Percentiles rank a stretch among this genome's conserved stretches.
These are phyloP conservation scores for Pseudochirops cupreus DNA, from an alignment of 2,797 vertebrate genomes.

Conservation along the genomic window DNA sequence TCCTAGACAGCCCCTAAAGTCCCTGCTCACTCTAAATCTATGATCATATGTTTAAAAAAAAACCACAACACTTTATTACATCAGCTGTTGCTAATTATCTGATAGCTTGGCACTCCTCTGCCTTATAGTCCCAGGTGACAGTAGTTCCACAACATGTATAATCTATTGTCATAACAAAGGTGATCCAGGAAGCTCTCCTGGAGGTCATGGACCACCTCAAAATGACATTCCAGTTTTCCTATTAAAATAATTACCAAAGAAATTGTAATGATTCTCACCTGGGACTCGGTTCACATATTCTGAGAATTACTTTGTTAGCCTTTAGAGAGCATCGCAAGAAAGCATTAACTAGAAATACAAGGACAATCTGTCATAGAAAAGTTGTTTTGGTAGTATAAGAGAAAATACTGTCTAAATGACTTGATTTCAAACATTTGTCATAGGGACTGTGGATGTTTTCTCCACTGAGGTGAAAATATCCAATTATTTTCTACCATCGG, in stretches of 20 bases:
- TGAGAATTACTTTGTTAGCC: slow-evolving; percentile 56
- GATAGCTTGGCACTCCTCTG: not conserved
- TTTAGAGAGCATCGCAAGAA: slow-evolving; percentile 55
- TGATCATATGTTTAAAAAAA: not conserved
- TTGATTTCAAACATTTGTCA: slow-evolving; percentile 64
- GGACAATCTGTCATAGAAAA: slow-evolving; percentile 47
- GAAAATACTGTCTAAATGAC: slow-evolving; percentile 26
- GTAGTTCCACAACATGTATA: not conserved
- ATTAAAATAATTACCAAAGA: slow-evolving; percentile 53
- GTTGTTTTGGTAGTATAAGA: slow-evolving; percentile 18
- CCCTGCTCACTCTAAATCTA: not conserved
- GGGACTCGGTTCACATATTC: slow-evolving; percentile 1
- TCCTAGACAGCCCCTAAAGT: not conserved
- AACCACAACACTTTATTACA: not conserved
- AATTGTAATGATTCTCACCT: slow-evolving; percentile 47
- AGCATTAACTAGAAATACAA: slow-evolving; percentile 47
- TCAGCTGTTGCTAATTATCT: not conserved
- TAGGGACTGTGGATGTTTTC: not conserved
- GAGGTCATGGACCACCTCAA: not conserved
- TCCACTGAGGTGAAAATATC: slow-evolving; percentile 40
- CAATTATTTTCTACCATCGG: slow-evolving; percentile 58
- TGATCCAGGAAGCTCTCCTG: not conserved
- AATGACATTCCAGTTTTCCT: slow-evolving; percentile 42
- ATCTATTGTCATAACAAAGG: not conserved
- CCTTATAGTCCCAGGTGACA: not conserved